Conservation (phyloP, 2,113 vertebrate genomes). For the Brachyhypopomus gauderio region DNA sequence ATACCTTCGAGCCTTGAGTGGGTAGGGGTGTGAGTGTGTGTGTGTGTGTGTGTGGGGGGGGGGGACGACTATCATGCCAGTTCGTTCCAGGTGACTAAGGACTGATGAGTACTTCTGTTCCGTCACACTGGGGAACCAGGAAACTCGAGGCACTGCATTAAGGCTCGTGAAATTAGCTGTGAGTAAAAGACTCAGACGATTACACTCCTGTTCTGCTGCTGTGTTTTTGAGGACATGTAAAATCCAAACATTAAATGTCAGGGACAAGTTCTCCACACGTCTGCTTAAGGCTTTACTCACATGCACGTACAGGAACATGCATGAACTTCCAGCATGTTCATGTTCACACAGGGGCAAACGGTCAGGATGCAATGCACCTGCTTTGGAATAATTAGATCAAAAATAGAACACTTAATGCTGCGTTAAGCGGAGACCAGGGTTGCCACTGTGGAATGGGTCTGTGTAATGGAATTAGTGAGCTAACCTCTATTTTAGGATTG, state of each 20-base stretch:
- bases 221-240: neutral
- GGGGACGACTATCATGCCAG: slow-evolving; percentile 11
- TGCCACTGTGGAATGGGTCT: neutral
- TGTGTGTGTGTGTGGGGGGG: too few species aligned
- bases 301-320: too few species aligned
- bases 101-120: neutral
- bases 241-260: neutral
- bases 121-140: neutral
- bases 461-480: slow-evolving; percentile 20
- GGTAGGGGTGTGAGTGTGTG: too few species aligned
- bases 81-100: neutral
- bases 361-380: slow-evolving; percentile 32
- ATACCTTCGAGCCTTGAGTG: slow-evolving; percentile 17
- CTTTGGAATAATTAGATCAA: slow-evolving; percentile 61
- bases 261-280: neutral
- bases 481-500: neutral
- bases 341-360: neutral
- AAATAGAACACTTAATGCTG: slow-evolving; percentile 60
- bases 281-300: too few species aligned
- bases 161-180: neutral
- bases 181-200: neutral
- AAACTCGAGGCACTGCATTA: neutral
- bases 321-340: too few species aligned
- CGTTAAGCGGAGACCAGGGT: slow-evolving; percentile 40
- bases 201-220: neutral